phyloP scores from a whole-genome alignment of 1,140 invertebrate genomes.

The Asobara japonica region DNA sequence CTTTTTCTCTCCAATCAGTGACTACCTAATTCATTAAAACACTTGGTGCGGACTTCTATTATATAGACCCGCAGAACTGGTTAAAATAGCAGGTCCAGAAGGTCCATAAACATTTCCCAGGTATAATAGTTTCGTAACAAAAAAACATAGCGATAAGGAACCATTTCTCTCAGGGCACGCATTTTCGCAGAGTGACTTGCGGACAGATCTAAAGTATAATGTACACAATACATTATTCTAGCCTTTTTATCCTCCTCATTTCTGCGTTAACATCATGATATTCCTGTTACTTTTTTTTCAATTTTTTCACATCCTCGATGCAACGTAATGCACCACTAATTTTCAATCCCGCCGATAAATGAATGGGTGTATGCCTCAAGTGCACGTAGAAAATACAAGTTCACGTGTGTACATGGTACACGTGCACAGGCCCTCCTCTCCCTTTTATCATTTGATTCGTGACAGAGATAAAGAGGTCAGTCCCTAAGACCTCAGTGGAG shows the following conservation, averaged over 20 bases:
- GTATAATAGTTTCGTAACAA: no score
- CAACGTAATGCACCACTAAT: constrained; percentile 16
- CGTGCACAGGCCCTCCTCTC: neutral
- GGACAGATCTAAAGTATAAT: no score
- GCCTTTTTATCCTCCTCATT: neutral
- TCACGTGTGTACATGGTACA: neutral
- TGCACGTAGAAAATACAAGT: constrained; percentile 11
- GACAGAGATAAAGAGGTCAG: constrained; percentile 40
- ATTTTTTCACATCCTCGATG: neutral
- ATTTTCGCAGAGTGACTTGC: no score
- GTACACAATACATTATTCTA: no score
- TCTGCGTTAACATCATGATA: neutral
- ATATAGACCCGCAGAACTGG: no score
- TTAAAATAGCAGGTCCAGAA: no score
- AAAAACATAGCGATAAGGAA: no score
- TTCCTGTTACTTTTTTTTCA: neutral
- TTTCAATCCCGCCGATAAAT: constrained; percentile 5
- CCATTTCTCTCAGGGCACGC: no score
- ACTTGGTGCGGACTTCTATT: no score
- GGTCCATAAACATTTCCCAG: no score
- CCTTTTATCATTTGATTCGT: constrained; percentile 32
- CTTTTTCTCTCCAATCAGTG: no score
- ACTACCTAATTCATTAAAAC: no score
- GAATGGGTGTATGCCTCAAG: neutral
- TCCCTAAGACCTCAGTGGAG: constrained; percentile 11